Evolutionary conservation across 2,113 vertebrate genomes (phyloP).

Genomic region (Campylomormyrus numenius): DNA sequence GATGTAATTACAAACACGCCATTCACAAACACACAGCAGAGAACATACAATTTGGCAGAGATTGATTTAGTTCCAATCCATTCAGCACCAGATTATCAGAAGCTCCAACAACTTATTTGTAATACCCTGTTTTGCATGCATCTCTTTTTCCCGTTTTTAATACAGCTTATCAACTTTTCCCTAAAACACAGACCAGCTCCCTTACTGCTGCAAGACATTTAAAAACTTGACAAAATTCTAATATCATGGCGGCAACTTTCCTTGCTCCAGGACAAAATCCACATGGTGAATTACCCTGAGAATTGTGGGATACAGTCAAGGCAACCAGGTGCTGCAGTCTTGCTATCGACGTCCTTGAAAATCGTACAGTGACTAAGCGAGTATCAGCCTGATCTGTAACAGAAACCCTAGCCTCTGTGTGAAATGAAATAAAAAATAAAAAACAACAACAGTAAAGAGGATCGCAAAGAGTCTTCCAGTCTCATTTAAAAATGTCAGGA

Average conservation of each 20-base stretch:
- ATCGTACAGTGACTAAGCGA: background rate
- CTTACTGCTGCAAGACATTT: background rate
- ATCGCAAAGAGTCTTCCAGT: background rate
- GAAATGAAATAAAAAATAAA: background rate
- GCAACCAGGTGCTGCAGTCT: background rate
- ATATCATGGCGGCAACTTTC: background rate
- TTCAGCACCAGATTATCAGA: background rate
- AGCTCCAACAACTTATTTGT: background rate
- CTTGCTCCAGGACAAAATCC: background rate
- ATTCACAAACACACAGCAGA: background rate
- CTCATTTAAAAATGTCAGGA: background rate
- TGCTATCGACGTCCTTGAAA: conserved; percentile 9
- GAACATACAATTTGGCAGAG: background rate
- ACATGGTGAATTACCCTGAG: background rate
- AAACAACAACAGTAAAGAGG: background rate
- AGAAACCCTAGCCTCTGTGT: background rate
- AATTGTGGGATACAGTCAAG: background rate
- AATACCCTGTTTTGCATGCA: background rate
- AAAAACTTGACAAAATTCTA: background rate
- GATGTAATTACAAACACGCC: no score
- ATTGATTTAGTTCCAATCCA: background rate
- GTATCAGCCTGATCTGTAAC: background rate
- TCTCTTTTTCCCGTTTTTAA: background rate
- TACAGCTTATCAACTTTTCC: background rate
- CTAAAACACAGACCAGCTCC: background rate